phyloP scores from a whole-genome alignment of 2,113 vertebrate species.

The Gobiocypris rarus region DNA sequence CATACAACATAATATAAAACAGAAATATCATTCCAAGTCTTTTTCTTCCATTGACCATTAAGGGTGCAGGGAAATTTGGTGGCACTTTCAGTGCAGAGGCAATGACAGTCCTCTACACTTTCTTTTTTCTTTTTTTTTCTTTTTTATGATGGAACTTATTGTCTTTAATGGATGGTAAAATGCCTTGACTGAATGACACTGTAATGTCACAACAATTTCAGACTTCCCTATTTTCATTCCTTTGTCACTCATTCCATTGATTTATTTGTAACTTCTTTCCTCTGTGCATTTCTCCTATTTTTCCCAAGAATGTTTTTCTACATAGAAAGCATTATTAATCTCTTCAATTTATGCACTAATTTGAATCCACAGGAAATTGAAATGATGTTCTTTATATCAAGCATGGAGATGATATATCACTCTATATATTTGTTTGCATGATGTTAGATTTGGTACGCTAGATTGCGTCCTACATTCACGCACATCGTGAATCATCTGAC shows the following conservation, averaged over 20 bases:
- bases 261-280: neutral
- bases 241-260: neutral
- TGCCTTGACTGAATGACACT: neutral
- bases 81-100: neutral
- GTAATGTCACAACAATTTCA: constrained; percentile 5
- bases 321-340: neutral
- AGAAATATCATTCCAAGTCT: neutral
- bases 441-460: neutral
- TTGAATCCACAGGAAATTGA: neutral
- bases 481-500: constrained; percentile 1
- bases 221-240: neutral
- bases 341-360: neutral
- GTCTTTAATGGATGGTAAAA: constrained; percentile 3
- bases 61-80: neutral
- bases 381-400: neutral
- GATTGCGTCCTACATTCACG: neutral
- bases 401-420: neutral
- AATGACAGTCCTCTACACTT: neutral
- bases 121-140: too few species aligned
- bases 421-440: neutral
- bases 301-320: neutral
- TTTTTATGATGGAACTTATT: neutral
- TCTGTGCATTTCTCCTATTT: neutral
- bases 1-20: neutral
- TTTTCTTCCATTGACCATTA: neutral